A percentile compares a stretch with the other conserved stretches of the same genome.
These are phyloP conservation scores for Eupeodes latifasciatus DNA, from an alignment of 2,888 invertebrate species.

Conservation along the genomic window DNA sequence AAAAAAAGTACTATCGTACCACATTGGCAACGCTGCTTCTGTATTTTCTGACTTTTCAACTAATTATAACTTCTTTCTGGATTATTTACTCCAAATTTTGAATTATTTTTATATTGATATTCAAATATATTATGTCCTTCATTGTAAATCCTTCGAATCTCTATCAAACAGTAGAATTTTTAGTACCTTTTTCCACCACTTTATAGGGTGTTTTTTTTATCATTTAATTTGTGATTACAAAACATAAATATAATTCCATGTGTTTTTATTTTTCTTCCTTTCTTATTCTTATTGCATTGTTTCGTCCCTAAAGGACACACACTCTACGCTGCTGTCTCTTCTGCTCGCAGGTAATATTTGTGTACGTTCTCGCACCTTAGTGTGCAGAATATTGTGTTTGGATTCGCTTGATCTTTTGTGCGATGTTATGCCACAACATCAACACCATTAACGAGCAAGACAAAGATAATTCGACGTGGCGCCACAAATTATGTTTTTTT, in stretches of 20 bases:
- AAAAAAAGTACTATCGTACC: too few relatives aligned
- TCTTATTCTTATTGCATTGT: slow-evolving; percentile 2
- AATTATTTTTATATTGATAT: too few relatives aligned
- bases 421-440: slow-evolving; percentile 72
- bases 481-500: slow-evolving; percentile 58
- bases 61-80: too few relatives aligned
- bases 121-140: too few relatives aligned
- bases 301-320: slow-evolving; percentile 32
- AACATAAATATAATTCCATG: background rate
- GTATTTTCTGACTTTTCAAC: too few relatives aligned
- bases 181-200: background rate
- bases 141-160: too few relatives aligned
- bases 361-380: slow-evolving; percentile 50
- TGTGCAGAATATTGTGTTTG: slow-evolving; percentile 30
- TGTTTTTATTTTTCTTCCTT: background rate
- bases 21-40: too few relatives aligned
- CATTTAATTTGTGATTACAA: background rate
- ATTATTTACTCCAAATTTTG: too few relatives aligned
- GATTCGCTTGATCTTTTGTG: slow-evolving; percentile 48
- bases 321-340: background rate
- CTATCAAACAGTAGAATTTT: too few relatives aligned
- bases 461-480: slow-evolving; percentile 48
- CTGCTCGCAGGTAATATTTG: slow-evolving; percentile 47
- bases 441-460: slow-evolving; percentile 63
- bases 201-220: background rate